phyloP scores from a whole-genome alignment of 2,888 invertebrate genomes.

The Nymphalis urticae region DNA sequence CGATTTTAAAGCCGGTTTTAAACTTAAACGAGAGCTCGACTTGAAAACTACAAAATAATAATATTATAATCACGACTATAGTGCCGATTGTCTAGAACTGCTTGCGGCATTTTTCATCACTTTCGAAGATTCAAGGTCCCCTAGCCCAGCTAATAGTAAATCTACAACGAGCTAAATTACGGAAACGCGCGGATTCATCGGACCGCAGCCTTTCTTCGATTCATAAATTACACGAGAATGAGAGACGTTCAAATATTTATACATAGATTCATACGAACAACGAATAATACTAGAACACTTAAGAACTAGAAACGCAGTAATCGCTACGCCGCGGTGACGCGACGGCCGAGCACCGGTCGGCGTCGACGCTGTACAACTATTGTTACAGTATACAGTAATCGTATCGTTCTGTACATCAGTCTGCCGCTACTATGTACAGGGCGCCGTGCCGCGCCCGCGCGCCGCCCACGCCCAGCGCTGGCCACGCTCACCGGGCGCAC shows the following conservation, averaged over 20 bases:
- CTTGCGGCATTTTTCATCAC: conserved; percentile 73
- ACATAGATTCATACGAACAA: conserved; percentile 82
- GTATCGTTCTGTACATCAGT: conserved; percentile 76
- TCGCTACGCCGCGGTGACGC: conserved; percentile 69
- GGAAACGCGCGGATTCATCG: conserved; percentile 64
- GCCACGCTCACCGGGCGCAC: too few species aligned
- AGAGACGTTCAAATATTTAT: conserved; percentile 81
- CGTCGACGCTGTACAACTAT: conserved; percentile 74
- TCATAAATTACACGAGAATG: conserved; percentile 80
- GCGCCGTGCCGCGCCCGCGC: conserved; percentile 33
- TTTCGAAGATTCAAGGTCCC: conserved; percentile 80
- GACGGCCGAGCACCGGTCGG: conserved; percentile 71
- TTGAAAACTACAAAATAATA: conserved; percentile 75
- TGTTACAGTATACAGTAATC: conserved; percentile 60
- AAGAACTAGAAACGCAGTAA: conserved; percentile 69
- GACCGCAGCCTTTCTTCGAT: conserved; percentile 72
- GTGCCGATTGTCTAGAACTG: conserved; percentile 82
- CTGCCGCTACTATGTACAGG: conserved; percentile 73
- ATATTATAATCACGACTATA: conserved; percentile 78
- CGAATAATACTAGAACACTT: conserved; percentile 82
- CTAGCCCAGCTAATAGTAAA: conserved; percentile 81
- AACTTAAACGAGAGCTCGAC: conserved; percentile 81
- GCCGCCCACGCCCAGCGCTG: conserved; percentile 26
- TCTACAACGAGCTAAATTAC: conserved; percentile 79
- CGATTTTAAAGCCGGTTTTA: conserved; percentile 75